phyloP scores from a whole-genome alignment of 2,113 vertebrate genomes.

The Kobus ellipsiprymnus region DNA sequence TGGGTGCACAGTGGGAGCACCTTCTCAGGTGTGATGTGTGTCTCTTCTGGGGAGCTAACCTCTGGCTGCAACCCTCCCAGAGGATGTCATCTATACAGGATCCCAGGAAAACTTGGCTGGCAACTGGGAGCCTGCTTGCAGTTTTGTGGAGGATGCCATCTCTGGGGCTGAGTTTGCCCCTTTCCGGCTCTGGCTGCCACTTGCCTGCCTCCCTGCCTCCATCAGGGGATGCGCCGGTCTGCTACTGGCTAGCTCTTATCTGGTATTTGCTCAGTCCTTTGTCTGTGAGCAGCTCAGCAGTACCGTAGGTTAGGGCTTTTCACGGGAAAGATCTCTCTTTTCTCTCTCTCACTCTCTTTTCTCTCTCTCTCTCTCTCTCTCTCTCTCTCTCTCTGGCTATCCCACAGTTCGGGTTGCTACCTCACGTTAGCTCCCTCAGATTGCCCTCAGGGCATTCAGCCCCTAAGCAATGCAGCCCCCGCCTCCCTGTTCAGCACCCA shows the following conservation, averaged over 20 bases:
- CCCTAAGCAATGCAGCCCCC: not conserved
- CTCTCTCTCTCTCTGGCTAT: not conserved
- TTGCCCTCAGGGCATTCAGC: not conserved
- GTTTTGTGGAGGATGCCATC: not conserved
- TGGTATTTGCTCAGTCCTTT: not conserved
- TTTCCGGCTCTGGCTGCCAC: not conserved
- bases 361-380: rapidly evolving
- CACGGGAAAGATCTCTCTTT: rapidly evolving
- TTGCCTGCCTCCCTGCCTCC: not conserved
- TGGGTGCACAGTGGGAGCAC: not conserved
- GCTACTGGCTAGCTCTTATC: not conserved
- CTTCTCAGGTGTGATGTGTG: rapidly evolving
- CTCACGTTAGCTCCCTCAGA: not conserved
- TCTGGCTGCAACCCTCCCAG: not conserved
- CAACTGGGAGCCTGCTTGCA: not conserved
- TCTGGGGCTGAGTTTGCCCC: not conserved
- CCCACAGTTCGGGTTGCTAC: not conserved
- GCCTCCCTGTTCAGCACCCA: not conserved
- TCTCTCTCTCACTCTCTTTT: rapidly evolving
- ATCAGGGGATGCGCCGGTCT: rapidly evolving
- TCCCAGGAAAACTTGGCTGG: not conserved
- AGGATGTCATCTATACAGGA: not conserved
- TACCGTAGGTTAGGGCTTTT: not conserved
- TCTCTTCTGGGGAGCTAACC: not conserved
- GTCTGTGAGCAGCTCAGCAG: not conserved